phyloP scores from a whole-genome alignment of 2,888 invertebrate species.

The Idaea dimidiata region DNA sequence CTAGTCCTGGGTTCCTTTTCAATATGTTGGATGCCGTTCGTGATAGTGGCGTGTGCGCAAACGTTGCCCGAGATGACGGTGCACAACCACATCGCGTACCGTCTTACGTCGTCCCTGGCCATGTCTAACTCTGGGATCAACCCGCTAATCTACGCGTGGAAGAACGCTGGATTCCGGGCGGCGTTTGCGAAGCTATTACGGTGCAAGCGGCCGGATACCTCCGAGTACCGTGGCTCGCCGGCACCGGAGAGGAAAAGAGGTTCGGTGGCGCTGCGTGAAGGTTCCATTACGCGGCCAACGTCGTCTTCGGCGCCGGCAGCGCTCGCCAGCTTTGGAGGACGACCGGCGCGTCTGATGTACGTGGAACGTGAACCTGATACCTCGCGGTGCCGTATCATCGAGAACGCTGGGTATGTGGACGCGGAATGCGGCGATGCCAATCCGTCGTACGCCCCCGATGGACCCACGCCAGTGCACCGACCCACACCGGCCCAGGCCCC shows the following conservation, averaged over 20 bases:
- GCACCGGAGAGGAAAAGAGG: constrained; percentile 78
- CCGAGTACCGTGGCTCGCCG: constrained; percentile 78
- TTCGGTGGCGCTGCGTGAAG: constrained; percentile 71
- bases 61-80: constrained; percentile 75
- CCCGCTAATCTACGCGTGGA: constrained; percentile 92
- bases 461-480: constrained; percentile 68
- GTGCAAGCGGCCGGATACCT: constrained; percentile 83
- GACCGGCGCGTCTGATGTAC: constrained; percentile 67
- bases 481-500: constrained; percentile 35
- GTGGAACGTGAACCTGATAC: constrained; percentile 63
- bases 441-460: constrained; percentile 74
- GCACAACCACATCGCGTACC: constrained; percentile 81
- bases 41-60: constrained; percentile 84
- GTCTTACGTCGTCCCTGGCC: constrained; percentile 85
- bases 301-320: constrained; percentile 61
- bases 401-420: constrained; percentile 73
- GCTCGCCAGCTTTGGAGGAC: constrained; percentile 56
- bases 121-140: constrained; percentile 91
- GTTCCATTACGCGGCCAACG: constrained; percentile 64
- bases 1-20: constrained; percentile 90
- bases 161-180: constrained; percentile 87
- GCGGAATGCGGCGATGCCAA: constrained; percentile 65
- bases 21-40: constrained; percentile 90
- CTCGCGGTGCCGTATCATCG: constrained; percentile 71
- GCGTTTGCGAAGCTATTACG: constrained; percentile 85